phyloP scores from a whole-genome alignment of 2,797 vertebrate genomes.

The Gymnoscopelus braueri region DNA sequence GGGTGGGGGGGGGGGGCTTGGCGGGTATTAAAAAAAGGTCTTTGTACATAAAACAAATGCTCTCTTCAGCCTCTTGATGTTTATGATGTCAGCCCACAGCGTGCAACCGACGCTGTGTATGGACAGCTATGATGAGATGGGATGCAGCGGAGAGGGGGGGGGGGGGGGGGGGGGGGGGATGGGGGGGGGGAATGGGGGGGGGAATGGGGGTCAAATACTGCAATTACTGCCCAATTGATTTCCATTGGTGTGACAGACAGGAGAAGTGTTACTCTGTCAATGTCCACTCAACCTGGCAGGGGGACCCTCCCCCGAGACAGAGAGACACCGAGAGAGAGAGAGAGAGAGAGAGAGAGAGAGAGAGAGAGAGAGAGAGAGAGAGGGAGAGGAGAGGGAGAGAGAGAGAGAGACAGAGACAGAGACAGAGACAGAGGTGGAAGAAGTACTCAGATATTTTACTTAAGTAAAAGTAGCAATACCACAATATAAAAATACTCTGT shows the following conservation, averaged over 20 bases:
- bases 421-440: too few species aligned
- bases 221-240: constrained; percentile 83
- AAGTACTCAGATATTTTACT: too few species aligned
- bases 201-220: constrained; percentile 74
- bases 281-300: constrained; percentile 74
- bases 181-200: too few species aligned
- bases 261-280: constrained; percentile 80
- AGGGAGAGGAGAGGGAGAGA: neutral
- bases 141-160: constrained; percentile 58
- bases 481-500: too few species aligned
- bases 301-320: constrained; percentile 46
- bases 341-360: constrained; percentile 23
- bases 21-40: too few species aligned
- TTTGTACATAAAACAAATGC: constrained; percentile 56
- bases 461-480: too few species aligned
- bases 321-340: constrained; percentile 20
- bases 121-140: constrained; percentile 56
- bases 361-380: constrained; percentile 23
- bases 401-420: constrained; percentile 22
- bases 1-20: too few species aligned
- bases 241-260: constrained; percentile 78
- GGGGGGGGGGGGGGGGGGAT: constrained; percentile 39
- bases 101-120: constrained; percentile 41
- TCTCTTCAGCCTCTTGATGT: constrained; percentile 49
- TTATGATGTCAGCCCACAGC: constrained; percentile 34